These are phyloP conservation scores for Puffinus mauretanicus DNA, from an alignment of 2,113 vertebrate species.

Conservation along the genomic window DNA sequence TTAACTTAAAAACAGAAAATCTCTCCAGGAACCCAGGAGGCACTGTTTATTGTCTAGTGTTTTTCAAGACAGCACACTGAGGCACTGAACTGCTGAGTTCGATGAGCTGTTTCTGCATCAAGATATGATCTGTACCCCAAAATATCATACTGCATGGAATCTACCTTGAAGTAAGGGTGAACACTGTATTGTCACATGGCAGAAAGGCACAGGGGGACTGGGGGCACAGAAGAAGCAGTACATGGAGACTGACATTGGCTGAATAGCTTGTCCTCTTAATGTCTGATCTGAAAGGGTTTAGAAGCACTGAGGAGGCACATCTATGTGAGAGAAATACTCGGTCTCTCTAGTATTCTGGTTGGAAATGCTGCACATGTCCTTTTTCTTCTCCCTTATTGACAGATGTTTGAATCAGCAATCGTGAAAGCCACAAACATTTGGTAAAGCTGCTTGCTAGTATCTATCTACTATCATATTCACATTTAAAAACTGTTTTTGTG, in stretches of 20 bases:
- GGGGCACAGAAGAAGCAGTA: background rate
- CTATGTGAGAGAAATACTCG: background rate
- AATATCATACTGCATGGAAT: background rate
- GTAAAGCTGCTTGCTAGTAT: background rate
- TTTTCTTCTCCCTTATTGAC: background rate
- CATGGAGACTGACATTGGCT: fast-evolving
- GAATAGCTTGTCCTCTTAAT: background rate
- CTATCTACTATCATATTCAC: background rate
- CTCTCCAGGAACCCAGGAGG: background rate
- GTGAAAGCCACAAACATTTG: background rate
- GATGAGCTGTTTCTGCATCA: background rate
- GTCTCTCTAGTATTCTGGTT: background rate
- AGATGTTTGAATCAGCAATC: background rate
- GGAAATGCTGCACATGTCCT: background rate
- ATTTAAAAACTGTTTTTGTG: background rate
- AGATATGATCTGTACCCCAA: background rate
- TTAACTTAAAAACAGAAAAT: background rate
- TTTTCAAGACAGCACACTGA: background rate
- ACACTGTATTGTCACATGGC: background rate
- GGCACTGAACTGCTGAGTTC: background rate
- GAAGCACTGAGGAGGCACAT: background rate
- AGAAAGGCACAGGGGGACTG: background rate
- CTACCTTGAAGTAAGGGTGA: background rate
- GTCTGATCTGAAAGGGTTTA: background rate
- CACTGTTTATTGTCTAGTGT: background rate